phyloP scores from a whole-genome alignment of 2,888 invertebrate species.

The Antheraea yamamai region DNA sequence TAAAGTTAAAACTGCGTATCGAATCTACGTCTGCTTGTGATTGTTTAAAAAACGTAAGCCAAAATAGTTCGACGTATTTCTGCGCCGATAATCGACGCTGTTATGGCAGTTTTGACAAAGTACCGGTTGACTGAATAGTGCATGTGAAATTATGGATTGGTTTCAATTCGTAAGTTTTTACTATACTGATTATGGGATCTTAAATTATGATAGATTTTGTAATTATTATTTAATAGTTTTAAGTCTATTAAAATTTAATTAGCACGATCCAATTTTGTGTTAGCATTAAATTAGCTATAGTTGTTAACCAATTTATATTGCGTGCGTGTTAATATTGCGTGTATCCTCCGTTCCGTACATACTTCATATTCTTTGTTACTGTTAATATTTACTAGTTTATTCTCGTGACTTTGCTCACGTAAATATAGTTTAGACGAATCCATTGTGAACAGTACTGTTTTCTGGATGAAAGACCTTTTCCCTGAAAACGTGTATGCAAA shows the following conservation, averaged over 20 bases:
- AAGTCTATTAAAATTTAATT: not conserved
- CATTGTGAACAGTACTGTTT: too few species aligned
- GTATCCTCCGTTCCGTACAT: too few species aligned
- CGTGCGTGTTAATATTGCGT: too few species aligned
- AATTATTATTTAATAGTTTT: not conserved
- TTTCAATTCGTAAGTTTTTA: not conserved
- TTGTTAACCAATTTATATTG: too few species aligned
- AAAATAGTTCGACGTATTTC: not conserved
- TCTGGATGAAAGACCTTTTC: too few species aligned
- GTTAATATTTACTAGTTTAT: too few species aligned
- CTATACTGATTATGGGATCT: not conserved
- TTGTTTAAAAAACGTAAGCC: not conserved
- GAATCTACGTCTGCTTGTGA: not conserved
- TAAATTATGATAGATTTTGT: not conserved
- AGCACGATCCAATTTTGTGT: not conserved
- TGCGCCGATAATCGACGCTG: not conserved
- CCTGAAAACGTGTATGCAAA: too few species aligned
- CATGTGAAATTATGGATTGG: conserved; percentile 5
- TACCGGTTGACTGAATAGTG: not conserved
- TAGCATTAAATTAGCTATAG: too few species aligned
- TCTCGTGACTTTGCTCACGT: too few species aligned
- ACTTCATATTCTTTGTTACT: too few species aligned
- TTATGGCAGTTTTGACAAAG: not conserved
- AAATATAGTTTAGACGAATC: too few species aligned
- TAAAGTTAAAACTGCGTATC: not conserved